Conservation (phyloP, 2,113 vertebrate species). For the Kryptolebias marmoratus region DNA sequence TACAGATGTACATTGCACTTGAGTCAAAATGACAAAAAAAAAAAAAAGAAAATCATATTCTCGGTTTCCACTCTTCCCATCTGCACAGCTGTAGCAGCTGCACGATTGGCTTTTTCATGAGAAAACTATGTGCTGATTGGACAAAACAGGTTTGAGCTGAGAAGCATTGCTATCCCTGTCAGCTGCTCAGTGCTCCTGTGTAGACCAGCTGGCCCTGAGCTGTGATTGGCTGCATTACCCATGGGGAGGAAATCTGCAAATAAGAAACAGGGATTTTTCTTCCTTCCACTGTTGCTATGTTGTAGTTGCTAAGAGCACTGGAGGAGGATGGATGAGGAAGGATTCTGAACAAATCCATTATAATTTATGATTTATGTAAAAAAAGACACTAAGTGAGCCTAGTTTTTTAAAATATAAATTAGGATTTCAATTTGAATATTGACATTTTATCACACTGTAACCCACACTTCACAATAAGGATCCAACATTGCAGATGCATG, state of each 20-base stretch:
- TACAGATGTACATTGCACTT: neutral
- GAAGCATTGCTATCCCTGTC: slow-evolving; percentile 42
- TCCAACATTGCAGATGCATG: neutral
- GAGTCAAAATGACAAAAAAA: slow-evolving; percentile 14
- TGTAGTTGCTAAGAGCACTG: slow-evolving; percentile 70
- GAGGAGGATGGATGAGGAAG: slow-evolving; percentile 42
- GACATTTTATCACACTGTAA: neutral
- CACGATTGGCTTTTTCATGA: slow-evolving; percentile 51
- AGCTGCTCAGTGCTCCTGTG: slow-evolving; percentile 46
- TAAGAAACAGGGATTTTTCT: slow-evolving; percentile 72
- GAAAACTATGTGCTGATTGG: slow-evolving; percentile 57
- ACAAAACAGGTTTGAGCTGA: slow-evolving; percentile 58
- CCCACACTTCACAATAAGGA: slow-evolving; percentile 1
- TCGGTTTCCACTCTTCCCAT: slow-evolving; percentile 17
- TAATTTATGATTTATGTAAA: slow-evolving; percentile 19
- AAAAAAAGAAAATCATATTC: slow-evolving; percentile 9
- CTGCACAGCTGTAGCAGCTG: slow-evolving; percentile 13
- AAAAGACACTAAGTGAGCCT: neutral
- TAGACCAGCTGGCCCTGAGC: slow-evolving; percentile 64
- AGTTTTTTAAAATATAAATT: neutral
- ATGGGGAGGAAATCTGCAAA: slow-evolving; percentile 73
- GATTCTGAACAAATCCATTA: slow-evolving; percentile 18
- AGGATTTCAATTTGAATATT: neutral
- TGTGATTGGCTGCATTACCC: slow-evolving; percentile 75
- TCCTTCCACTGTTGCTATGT: slow-evolving; percentile 78